Base-by-base conservation (phyloP, 2,888 invertebrate species). In the Ctena decussata region DNA sequence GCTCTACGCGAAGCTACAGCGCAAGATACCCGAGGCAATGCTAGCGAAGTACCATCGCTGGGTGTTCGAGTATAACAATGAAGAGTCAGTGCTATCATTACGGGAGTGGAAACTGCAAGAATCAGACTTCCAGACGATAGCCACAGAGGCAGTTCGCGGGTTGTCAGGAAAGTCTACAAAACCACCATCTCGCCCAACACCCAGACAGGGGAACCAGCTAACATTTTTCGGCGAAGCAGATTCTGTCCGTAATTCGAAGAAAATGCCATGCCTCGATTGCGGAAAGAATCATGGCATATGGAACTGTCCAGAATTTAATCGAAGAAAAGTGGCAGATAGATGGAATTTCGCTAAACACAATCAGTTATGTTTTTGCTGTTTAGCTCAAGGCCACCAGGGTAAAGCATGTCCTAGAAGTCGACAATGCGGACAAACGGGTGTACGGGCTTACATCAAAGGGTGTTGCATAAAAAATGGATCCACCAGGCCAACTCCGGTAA, bases 351-450 rank as follows among this genome's bases (percentile, higher is more conserved):
- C 70, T 24, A 69, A 73, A 60, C 18, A 73, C 30, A 12, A 37
- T 21, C 24, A 77, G 24, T 32, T 80, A 32, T 77, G 72, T 41
- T 84, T 65, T 60, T 32, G 72, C 12, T 84, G 76, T 80, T 39
- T 79, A 18, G 79, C 75, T 24, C n/a, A 39, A 24, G 53, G 60
- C 30, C 79, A 75, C 35, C 18, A 49, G 12, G 79, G 84, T 53
- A 44, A 49, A 27, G 37, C 21, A 30, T 79, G 75, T 71, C 35
- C 5, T 35, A 74, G 53, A 37, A 77, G 27, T 12, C 21, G n/a
- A n/a, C 53, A 53, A n/a, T 53, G 53, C 53, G 53, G 53, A 5
- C 53, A 53, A 53, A n/a, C 5, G 53, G 53, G 18, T 15, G 53
- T 53, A 53, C 53, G 12, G 53, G 21, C 21, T 21, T 53, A n/a